Evolutionary conservation across 1,140 invertebrate genomes (phyloP).

Genomic region (Magallana ariakensis): DNA sequence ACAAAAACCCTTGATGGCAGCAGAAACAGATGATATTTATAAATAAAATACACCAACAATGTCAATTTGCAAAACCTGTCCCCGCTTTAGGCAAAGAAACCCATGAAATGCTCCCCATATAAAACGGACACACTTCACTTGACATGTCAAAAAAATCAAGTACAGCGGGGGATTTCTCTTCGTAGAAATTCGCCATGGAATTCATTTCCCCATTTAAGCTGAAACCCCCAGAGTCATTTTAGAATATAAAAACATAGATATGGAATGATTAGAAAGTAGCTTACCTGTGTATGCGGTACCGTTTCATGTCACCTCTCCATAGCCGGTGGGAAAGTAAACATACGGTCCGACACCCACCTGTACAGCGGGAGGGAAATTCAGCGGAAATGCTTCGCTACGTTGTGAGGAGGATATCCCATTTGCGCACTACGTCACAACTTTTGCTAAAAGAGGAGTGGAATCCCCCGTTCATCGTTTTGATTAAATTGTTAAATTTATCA

Average conservation of each 20-base stretch:
- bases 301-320: conserved; percentile 12
- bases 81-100: too few relatives aligned
- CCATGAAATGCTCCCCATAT: too few relatives aligned
- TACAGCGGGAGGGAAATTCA: conserved; percentile 56
- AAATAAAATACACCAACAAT: too few relatives aligned
- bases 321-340: conserved; percentile 42
- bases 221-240: conserved; percentile 1
- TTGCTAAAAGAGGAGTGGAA: conserved; percentile 41
- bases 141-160: background rate
- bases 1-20: too few relatives aligned
- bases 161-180: background rate
- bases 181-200: conserved; percentile 14
- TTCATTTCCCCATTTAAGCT: conserved; percentile 1
- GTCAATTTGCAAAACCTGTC: too few relatives aligned
- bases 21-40: too few relatives aligned
- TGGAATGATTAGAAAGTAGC: background rate
- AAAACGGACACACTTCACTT: background rate
- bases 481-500: too few relatives aligned
- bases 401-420: conserved; percentile 65
- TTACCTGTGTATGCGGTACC: background rate
- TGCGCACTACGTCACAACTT: conserved; percentile 61
- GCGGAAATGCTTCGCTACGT: conserved; percentile 59
- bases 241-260: background rate
- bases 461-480: background rate
- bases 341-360: conserved; percentile 48